Evolutionary conservation across 2,888 invertebrate species (phyloP).

Genomic region (Drosophila neonasuta): DNA sequence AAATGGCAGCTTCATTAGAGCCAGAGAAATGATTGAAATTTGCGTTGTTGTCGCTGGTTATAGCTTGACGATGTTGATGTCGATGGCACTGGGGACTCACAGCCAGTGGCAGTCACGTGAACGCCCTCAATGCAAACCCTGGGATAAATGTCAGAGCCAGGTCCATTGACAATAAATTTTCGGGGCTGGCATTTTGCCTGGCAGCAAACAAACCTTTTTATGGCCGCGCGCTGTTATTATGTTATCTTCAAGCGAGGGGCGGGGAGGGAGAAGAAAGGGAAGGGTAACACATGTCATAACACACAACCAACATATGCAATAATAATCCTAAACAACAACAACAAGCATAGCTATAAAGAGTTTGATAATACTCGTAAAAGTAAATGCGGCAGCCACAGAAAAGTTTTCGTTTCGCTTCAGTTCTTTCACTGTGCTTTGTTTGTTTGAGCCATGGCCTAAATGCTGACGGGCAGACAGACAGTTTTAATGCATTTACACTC

Average conservation of each 20-base stretch:
- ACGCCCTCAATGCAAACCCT: slow-evolving; percentile 10
- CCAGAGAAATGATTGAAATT: slow-evolving; percentile 43
- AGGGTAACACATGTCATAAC: slow-evolving; percentile 61
- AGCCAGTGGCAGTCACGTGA: slow-evolving; percentile 25
- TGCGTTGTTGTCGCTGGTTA: slow-evolving; percentile 7
- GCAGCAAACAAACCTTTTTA: slow-evolving; percentile 63
- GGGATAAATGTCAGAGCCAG: slow-evolving; percentile 21
- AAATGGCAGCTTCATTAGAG: slow-evolving; percentile 39
- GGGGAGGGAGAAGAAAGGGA: not conserved
- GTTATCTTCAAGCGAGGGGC: slow-evolving; percentile 43
- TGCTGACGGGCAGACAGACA: slow-evolving; percentile 5
- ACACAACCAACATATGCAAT: slow-evolving; percentile 61
- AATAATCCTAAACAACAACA: slow-evolving; percentile 57
- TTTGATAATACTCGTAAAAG: slow-evolving; percentile 59
- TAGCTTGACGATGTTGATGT: not conserved
- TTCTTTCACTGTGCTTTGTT: not conserved
- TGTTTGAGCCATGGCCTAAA: not conserved
- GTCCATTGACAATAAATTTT: slow-evolving; percentile 50
- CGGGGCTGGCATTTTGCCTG: slow-evolving; percentile 30
- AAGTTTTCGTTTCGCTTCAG: slow-evolving; percentile 11
- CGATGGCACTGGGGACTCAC: slow-evolving; percentile 2
- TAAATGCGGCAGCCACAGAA: slow-evolving; percentile 43
- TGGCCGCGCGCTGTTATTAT: slow-evolving; percentile 54
- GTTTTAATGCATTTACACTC: slow-evolving; percentile 22
- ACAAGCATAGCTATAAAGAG: slow-evolving; percentile 40